phyloP scores from a whole-genome alignment of 64 coral and sea anemone species.

The Hydrozoanthus tunicans region DNA sequence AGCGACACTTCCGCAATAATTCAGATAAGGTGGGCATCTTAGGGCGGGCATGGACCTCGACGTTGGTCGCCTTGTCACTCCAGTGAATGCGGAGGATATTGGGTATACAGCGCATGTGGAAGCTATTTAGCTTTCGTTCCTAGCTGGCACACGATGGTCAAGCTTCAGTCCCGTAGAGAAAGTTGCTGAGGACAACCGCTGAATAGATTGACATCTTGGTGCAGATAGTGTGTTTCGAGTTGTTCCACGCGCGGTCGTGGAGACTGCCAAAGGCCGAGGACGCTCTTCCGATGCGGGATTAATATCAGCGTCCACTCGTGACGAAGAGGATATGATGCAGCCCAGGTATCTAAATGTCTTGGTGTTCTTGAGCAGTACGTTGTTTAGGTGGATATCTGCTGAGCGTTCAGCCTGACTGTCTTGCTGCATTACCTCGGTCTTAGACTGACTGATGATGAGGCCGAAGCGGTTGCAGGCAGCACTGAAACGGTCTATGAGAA shows the following conservation, averaged over 20 bases:
- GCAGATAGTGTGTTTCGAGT: constrained; percentile 18
- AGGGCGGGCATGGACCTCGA: not conserved
- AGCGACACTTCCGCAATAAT: too few species aligned
- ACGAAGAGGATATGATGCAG: constrained; percentile 27
- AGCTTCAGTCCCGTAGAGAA: constrained; percentile 29
- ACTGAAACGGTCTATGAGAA: too few species aligned
- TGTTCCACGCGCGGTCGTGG: not conserved
- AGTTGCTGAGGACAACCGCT: constrained; percentile 17
- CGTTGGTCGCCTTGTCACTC: not conserved
- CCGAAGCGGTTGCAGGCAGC: too few species aligned
- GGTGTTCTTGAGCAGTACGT: too few species aligned
- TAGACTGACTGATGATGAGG: too few species aligned
- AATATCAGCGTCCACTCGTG: constrained; percentile 11
- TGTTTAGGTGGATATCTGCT: too few species aligned
- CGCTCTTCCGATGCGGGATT: constrained; percentile 24
- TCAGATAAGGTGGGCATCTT: too few species aligned
- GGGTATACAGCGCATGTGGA: constrained; percentile 37
- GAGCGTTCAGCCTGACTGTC: too few species aligned
- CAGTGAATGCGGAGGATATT: constrained; percentile 24
- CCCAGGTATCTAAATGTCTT: not conserved
- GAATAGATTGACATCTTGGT: not conserved
- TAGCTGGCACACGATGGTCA: not conserved
- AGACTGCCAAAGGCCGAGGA: constrained; percentile 13
- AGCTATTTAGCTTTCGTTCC: constrained; percentile 26
- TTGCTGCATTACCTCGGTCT: too few species aligned